Evolutionary conservation across 2,888 invertebrate genomes (phyloP), one percentile per base, ranked within the genome.

Genomic region (Podabrus alpinus): DNA sequence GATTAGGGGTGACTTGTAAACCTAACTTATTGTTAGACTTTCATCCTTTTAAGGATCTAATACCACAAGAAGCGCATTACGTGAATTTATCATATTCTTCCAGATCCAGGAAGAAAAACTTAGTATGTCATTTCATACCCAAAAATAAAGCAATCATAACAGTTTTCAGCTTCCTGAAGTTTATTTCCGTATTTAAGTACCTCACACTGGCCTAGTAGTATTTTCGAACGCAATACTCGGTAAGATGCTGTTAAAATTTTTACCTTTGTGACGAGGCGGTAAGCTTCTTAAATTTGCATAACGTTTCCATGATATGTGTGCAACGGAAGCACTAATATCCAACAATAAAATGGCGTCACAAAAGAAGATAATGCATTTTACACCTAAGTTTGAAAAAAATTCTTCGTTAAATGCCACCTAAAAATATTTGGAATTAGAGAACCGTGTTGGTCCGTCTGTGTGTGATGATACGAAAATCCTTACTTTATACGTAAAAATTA

Each of bases 401-500:
- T 4, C 11, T 15, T 16, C 11, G 61, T 45, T n/a, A 45, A 45
- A 45, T 45, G 2, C 2, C n/a, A 45, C n/a, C 45, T 45, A n/a
- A 45, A 45, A 45, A 29, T 29, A 29, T 29, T 29, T 11, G 13
- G 11, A 29, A 11, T 29, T 13, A 13, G 13, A 29, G 11, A 25
- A 10, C 10, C 25, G 19, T 4, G 4, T 2, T 4, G 4, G 21
- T 21, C 21, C 1, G 21, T 21, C 21, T 1, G 21, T 21, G 21
- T 7, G 21, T 21, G 7, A 21, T 21, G 4, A 21, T 21, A 4
- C 5, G 1, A 21, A 21, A 7, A 21, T 13, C 75, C 71, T 75
- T 75, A 79, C 79, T 13, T 72, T 68, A 59, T 77, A 79, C n/a
- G 75, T 67, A 21, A 74, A 68, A 1, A 77, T 16, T 0, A 75